These are phyloP conservation scores for Idaea dimidiata DNA, from an alignment of 2,888 invertebrate genomes.

Conservation along the genomic window DNA sequence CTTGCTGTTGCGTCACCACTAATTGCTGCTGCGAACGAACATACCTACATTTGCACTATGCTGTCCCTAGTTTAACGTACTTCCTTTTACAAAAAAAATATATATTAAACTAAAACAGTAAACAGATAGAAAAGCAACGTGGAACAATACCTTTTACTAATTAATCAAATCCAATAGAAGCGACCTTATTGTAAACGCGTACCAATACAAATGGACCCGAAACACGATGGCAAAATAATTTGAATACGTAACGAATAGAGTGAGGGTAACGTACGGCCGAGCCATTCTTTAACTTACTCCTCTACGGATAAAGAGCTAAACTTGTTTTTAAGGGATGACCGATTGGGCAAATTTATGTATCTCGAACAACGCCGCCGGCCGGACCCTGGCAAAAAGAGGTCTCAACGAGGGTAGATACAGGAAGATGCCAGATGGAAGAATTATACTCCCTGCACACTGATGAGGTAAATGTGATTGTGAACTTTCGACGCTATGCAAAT, in stretches of 20 bases:
- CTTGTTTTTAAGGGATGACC: constrained; percentile 82
- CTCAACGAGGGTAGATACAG: constrained; percentile 69
- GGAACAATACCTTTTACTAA: constrained; percentile 39
- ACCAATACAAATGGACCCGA: constrained; percentile 66
- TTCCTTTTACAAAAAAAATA: constrained; percentile 7
- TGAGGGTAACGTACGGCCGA: constrained; percentile 69
- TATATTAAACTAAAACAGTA: constrained; percentile 7
- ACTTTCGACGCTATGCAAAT: constrained; percentile 78
- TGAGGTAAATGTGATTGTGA: constrained; percentile 79
- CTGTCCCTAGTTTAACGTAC: neutral
- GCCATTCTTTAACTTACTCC: constrained; percentile 77
- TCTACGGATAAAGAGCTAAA: constrained; percentile 77
- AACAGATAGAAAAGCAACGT: constrained; percentile 9
- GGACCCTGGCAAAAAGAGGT: constrained; percentile 71
- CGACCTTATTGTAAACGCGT: constrained; percentile 48
- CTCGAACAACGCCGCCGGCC: constrained; percentile 74
- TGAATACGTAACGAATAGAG: constrained; percentile 76
- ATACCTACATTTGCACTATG: neutral
- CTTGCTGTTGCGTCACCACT: constrained; percentile 7
- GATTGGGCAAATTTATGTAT: constrained; percentile 80
- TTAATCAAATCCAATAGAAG: constrained; percentile 59
- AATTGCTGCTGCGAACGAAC: neutral
- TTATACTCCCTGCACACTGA: constrained; percentile 78
- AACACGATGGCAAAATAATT: constrained; percentile 76
- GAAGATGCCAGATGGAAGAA: constrained; percentile 79